phyloP scores from a whole-genome alignment of 2,113 vertebrate species.

The Limanda limanda region DNA sequence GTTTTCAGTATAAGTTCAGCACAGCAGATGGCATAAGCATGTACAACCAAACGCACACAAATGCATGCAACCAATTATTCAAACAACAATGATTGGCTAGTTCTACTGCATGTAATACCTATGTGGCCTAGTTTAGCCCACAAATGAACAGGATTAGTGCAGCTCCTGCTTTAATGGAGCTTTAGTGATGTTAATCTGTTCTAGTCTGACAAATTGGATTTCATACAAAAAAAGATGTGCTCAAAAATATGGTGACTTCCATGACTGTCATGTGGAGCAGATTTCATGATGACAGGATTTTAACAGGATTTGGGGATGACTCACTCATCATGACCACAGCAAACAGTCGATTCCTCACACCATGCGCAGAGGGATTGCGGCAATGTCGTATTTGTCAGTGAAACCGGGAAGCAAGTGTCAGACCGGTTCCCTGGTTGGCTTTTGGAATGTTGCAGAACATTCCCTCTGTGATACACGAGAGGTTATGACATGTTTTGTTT shows the following conservation, averaged over 20 bases:
- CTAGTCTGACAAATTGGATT: slow-evolving; percentile 62
- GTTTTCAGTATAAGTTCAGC: slow-evolving; percentile 14
- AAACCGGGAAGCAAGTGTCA: neutral
- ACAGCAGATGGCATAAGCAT: slow-evolving; percentile 64
- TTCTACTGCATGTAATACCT: slow-evolving; percentile 69
- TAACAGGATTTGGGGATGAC: slow-evolving; percentile 38
- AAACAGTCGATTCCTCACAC: neutral
- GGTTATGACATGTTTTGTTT: neutral
- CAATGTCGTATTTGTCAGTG: neutral
- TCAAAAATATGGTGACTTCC: slow-evolving; percentile 54
- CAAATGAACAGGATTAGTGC: slow-evolving; percentile 71
- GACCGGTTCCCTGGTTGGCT: neutral
- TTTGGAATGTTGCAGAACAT: neutral
- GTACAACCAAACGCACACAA: slow-evolving; percentile 16
- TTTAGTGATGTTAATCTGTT: slow-evolving; percentile 62
- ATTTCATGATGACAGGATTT: slow-evolving; percentile 32
- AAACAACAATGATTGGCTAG: slow-evolving; percentile 70
- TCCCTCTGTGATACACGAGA: neutral
- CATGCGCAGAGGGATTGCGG: neutral
- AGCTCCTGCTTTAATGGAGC: slow-evolving; percentile 52
- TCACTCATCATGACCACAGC: slow-evolving; percentile 16
- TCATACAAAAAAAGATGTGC: slow-evolving; percentile 33
- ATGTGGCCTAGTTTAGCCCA: slow-evolving; percentile 77
- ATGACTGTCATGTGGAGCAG: slow-evolving; percentile 32
- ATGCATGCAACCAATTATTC: slow-evolving; percentile 35